Evolutionary conservation across 2,113 vertebrate species (phyloP).

Genomic region (Pipra filicauda): DNA sequence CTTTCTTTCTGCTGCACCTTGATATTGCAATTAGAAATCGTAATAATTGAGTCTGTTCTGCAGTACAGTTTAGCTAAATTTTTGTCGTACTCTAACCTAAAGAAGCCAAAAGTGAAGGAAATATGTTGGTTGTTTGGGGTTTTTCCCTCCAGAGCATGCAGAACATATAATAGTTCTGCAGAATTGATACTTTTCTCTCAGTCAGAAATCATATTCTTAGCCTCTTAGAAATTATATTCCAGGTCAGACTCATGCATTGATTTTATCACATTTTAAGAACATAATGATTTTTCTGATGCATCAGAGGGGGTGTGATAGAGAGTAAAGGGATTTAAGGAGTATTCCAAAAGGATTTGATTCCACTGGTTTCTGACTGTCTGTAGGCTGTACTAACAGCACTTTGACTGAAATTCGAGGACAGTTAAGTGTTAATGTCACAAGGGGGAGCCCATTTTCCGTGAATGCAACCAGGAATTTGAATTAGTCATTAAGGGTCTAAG

Average conservation of each 20-base stretch:
- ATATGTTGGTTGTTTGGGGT: neutral
- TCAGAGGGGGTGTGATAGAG: neutral
- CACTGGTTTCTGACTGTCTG: neutral
- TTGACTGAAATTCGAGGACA: neutral
- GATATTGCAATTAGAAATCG: neutral
- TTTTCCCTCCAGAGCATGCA: neutral
- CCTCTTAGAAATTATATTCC: neutral
- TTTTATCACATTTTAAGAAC: neutral
- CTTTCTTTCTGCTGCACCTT: neutral
- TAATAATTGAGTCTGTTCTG: neutral
- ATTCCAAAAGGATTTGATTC: neutral
- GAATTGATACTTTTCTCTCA: neutral
- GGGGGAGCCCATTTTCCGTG: conserved; percentile 56
- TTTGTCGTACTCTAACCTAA: neutral
- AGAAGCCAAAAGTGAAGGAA: neutral
- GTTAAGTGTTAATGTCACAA: conserved; percentile 33
- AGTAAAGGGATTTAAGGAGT: neutral
- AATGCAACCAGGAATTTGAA: neutral
- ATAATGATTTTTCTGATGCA: neutral
- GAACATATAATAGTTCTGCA: neutral
- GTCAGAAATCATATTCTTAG: neutral
- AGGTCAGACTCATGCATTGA: neutral
- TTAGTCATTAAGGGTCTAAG: neutral
- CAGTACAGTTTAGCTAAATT: neutral
- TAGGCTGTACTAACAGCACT: neutral